These are phyloP conservation scores for Anthopleura xanthogrammica DNA, from an alignment of 92 coral and sea anemone genomes.

Conservation along the genomic window DNA sequence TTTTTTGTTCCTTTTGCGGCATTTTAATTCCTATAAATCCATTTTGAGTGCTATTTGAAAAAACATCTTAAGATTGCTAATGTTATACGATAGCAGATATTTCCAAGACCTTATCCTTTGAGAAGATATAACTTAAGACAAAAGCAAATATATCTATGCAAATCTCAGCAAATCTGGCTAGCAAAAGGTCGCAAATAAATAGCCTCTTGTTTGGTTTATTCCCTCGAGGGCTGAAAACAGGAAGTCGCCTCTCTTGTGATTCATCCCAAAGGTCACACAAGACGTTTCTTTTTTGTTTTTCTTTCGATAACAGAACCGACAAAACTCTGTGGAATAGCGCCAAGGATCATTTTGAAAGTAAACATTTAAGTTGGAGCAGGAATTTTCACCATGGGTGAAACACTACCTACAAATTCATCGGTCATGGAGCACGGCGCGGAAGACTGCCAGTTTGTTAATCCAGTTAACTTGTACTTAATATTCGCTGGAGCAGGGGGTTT, in stretches of 20 bases:
- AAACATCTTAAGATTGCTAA: neutral
- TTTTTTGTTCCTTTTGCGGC: neutral
- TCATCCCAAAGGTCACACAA: slow-evolving; percentile 16
- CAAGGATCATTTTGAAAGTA: slow-evolving; percentile 29
- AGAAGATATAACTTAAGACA: neutral
- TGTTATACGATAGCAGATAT: slow-evolving; percentile 1
- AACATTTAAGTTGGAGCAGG: slow-evolving; percentile 24
- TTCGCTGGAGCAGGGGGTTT: slow-evolving; percentile 55
- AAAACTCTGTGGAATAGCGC: slow-evolving; percentile 16
- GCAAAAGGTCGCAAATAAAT: slow-evolving; percentile 17
- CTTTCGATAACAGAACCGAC: slow-evolving; percentile 24
- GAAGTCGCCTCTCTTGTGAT: slow-evolving; percentile 22
- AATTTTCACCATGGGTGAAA: slow-evolving; percentile 1
- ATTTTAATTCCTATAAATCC: slow-evolving; percentile 3
- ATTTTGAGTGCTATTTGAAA: slow-evolving; percentile 5
- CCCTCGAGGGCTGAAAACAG: slow-evolving; percentile 26
- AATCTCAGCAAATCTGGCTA: slow-evolving; percentile 15
- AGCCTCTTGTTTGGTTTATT: slow-evolving; percentile 4
- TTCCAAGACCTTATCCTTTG: neutral
- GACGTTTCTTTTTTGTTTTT: slow-evolving; percentile 31
- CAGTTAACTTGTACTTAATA: slow-evolving; percentile 59
- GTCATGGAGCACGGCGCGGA: slow-evolving; percentile 1
- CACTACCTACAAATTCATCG: neutral
- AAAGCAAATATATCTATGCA: slow-evolving; percentile 8
- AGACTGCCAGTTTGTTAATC: slow-evolving; percentile 40